Percentiles rank a stretch among this genome's conserved stretches.
phyloP scores from a whole-genome alignment of 2,888 invertebrate species.

The Caenorhabditis uteleia region DNA sequence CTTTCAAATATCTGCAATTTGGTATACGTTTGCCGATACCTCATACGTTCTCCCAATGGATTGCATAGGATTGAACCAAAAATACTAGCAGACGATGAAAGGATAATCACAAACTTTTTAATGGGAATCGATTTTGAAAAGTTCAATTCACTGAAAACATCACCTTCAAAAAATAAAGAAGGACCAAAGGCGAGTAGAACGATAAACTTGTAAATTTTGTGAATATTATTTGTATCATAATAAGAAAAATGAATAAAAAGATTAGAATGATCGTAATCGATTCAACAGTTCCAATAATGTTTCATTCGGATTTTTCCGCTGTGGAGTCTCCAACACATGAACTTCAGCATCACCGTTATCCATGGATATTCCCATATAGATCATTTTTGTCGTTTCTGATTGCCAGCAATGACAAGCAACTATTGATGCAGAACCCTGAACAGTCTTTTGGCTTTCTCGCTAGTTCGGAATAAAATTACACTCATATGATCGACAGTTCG shows the following conservation, averaged over 20 bases:
- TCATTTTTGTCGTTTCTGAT: slow-evolving; percentile 12
- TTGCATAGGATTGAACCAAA: slow-evolving; percentile 9
- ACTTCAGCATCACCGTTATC: slow-evolving; percentile 29
- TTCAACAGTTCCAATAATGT: slow-evolving; percentile 14
- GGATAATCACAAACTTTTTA: slow-evolving; percentile 31
- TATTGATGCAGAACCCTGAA: slow-evolving; percentile 11
- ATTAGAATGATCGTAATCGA: slow-evolving; percentile 16
- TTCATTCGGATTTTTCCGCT: slow-evolving; percentile 22
- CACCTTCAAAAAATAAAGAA: slow-evolving; percentile 8
- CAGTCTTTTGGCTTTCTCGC: not conserved
- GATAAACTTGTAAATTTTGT: slow-evolving; percentile 25
- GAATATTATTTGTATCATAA: no score
- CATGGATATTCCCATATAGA: slow-evolving; percentile 17
- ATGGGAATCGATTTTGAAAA: slow-evolving; percentile 43
- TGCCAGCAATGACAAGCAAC: slow-evolving; percentile 9
- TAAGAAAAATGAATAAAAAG: no score
- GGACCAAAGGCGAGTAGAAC: slow-evolving; percentile 25
- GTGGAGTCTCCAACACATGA: slow-evolving; percentile 28
- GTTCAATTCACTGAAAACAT: slow-evolving; percentile 20
- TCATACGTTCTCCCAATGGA: slow-evolving; percentile 6
- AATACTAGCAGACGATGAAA: slow-evolving; percentile 31
- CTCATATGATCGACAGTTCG: slow-evolving; percentile 9
- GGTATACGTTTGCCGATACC: slow-evolving; percentile 21
- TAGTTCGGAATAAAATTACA: slow-evolving; percentile 6
- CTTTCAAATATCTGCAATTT: slow-evolving; percentile 28